phyloP scores from a whole-genome alignment of 2,888 invertebrate species.

The Drosophila rubida region DNA sequence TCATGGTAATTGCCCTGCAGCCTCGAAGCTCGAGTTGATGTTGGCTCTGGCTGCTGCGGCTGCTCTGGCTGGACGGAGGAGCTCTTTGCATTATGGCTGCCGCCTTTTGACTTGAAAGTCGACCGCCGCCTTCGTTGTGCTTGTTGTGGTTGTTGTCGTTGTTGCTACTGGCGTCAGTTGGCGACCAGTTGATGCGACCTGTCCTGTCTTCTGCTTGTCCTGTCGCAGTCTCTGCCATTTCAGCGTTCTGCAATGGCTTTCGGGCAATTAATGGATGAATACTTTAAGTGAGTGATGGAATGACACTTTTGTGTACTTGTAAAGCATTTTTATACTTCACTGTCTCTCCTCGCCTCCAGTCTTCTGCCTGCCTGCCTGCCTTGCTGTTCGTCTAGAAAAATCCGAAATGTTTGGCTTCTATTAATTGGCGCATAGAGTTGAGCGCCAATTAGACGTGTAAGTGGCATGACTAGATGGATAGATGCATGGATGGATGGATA shows the following conservation, averaged over 20 bases:
- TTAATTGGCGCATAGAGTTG: slow-evolving; percentile 62
- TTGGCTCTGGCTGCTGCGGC: no score
- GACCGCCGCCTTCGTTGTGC: slow-evolving; percentile 30
- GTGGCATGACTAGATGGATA: slow-evolving; percentile 33
- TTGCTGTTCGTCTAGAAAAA: slow-evolving; percentile 39
- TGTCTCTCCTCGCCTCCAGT: background rate
- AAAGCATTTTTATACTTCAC: slow-evolving; percentile 75
- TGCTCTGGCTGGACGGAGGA: slow-evolving; percentile 34
- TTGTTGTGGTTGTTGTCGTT: slow-evolving; percentile 23
- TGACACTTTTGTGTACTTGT: slow-evolving; percentile 83
- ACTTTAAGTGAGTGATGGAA: slow-evolving; percentile 84
- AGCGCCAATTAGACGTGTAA: slow-evolving; percentile 64
- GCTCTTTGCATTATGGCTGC: slow-evolving; percentile 80
- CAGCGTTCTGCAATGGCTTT: slow-evolving; percentile 74
- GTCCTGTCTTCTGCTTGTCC: slow-evolving; percentile 9
- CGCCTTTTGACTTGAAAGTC: slow-evolving; percentile 74
- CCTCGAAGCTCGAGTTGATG: slow-evolving; percentile 9
- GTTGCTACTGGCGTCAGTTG: slow-evolving; percentile 65
- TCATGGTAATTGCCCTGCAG: slow-evolving; percentile 78
- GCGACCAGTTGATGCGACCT: slow-evolving; percentile 51
- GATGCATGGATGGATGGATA: slow-evolving; percentile 27
- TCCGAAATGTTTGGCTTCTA: slow-evolving; percentile 60
- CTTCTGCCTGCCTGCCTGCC: background rate
- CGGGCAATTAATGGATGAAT: slow-evolving; percentile 84
- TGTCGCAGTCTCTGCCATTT: background rate